A percentile compares a stretch with the other conserved stretches of the same genome.
phyloP scores from a whole-genome alignment of 2,113 vertebrate species.

The Amphilophus citrinellus region DNA sequence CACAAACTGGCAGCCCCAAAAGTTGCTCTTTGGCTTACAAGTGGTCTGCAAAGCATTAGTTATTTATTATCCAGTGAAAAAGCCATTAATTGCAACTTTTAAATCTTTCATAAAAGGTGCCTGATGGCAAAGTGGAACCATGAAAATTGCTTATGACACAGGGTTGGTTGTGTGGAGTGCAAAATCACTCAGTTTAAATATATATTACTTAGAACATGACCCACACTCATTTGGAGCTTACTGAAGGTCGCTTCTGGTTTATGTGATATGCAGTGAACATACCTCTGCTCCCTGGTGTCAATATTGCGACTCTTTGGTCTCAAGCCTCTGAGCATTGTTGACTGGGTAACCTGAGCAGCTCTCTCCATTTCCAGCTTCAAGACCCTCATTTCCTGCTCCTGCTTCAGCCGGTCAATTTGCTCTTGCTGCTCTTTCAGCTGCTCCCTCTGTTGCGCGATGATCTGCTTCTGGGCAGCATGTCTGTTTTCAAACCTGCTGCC shows the following conservation, averaged over 20 bases:
- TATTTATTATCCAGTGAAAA: not conserved
- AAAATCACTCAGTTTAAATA: not conserved
- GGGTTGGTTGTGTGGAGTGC: not conserved
- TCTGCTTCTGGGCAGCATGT: slow-evolving; percentile 83
- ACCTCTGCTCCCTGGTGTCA: slow-evolving; percentile 53
- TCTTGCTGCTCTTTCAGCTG: slow-evolving; percentile 89
- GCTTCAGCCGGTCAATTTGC: slow-evolving; percentile 83
- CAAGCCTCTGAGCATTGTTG: not conserved
- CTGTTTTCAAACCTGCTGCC: slow-evolving; percentile 77
- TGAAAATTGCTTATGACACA: not conserved
- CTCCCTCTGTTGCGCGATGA: slow-evolving; percentile 87
- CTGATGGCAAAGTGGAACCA: not conserved
- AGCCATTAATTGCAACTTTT: not conserved
- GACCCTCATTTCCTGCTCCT: slow-evolving; percentile 79
- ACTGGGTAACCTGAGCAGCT: slow-evolving; percentile 30
- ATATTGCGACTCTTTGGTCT: slow-evolving; percentile 30
- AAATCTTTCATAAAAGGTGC: not conserved
- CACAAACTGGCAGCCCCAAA: not conserved
- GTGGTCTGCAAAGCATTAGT: not conserved
- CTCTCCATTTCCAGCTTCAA: slow-evolving; percentile 73
- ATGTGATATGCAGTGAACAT: not conserved
- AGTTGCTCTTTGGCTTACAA: not conserved
- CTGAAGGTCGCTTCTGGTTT: not conserved
- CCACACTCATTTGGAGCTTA: not conserved
- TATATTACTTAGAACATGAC: not conserved